These are phyloP conservation scores for Pegoplata infirma DNA, from an alignment of 2,888 invertebrate genomes.

Conservation along the genomic window DNA sequence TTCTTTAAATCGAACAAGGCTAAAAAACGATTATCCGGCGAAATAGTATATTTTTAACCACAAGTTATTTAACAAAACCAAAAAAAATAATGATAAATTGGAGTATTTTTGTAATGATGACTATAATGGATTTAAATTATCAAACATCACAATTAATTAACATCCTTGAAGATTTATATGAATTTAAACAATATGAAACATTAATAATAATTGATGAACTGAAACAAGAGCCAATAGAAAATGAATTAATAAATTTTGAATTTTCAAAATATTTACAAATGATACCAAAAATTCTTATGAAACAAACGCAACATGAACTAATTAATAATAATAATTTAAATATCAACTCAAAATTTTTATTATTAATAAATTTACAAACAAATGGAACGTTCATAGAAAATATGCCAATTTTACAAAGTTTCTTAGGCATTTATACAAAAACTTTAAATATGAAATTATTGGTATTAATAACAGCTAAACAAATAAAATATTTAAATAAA, in stretches of 20 bases:
- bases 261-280: too few relatives aligned
- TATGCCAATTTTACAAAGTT: not conserved
- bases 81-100: constrained; percentile 31
- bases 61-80: constrained; percentile 5
- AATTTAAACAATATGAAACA: constrained; percentile 16
- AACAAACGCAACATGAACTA: not conserved
- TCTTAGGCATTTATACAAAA: not conserved
- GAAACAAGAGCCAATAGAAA: too few relatives aligned
- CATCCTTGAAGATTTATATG: constrained; percentile 23
- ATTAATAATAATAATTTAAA: not conserved
- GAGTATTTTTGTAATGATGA: constrained; percentile 23
- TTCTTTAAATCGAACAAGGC: constrained; percentile 41
- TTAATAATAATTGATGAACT: not conserved
- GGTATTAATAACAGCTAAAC: not conserved
- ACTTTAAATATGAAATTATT: constrained; percentile 1
- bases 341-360: not conserved
- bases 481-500: not conserved
- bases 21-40: not conserved
- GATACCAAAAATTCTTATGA: constrained; percentile 1
- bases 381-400: not conserved
- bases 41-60: not conserved
- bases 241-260: too few relatives aligned
- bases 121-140: constrained; percentile 11
- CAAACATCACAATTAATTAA: constrained; percentile 16
- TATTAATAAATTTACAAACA: not conserved